A percentile compares a stretch with the other conserved stretches of the same genome.
phyloP scores from a whole-genome alignment of 1,140 invertebrate genomes.

The Gonatopus flavifemur region DNA sequence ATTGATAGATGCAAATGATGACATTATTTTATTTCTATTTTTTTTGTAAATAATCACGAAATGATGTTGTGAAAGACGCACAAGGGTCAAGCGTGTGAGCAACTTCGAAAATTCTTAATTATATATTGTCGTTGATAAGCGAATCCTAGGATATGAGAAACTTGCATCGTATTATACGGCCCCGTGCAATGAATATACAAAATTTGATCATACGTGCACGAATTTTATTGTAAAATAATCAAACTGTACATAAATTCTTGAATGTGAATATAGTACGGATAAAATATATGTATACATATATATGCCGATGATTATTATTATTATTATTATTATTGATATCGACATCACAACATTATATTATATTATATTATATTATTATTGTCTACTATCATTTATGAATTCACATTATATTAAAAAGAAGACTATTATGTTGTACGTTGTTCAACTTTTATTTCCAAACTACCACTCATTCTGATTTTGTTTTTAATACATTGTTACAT shows the following conservation, averaged over 20 bases:
- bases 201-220: too few species aligned
- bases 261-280: constrained; percentile 60
- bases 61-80: constrained; percentile 14
- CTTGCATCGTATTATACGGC: too few species aligned
- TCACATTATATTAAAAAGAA: constrained; percentile 58
- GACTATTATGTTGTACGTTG: constrained; percentile 53
- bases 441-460: constrained; percentile 24
- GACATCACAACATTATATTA: constrained; percentile 38
- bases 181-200: too few species aligned
- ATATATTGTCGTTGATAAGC: too few species aligned
- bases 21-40: constrained; percentile 8
- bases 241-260: constrained; percentile 55
- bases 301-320: constrained; percentile 32
- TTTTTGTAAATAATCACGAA: constrained; percentile 50
- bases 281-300: constrained; percentile 54
- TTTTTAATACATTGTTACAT: too few species aligned
- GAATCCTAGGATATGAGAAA: too few species aligned
- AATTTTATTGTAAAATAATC: constrained; percentile 54
- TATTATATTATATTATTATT: constrained; percentile 53
- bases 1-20: constrained; percentile 33
- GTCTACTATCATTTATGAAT: constrained; percentile 54
- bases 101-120: too few species aligned
- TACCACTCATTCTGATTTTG: too few species aligned
- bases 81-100: constrained; percentile 12
- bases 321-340: constrained; percentile 30